Evolutionary conservation across 2,113 vertebrate species (phyloP).

Genomic region (Macquaria ambigua): DNA sequence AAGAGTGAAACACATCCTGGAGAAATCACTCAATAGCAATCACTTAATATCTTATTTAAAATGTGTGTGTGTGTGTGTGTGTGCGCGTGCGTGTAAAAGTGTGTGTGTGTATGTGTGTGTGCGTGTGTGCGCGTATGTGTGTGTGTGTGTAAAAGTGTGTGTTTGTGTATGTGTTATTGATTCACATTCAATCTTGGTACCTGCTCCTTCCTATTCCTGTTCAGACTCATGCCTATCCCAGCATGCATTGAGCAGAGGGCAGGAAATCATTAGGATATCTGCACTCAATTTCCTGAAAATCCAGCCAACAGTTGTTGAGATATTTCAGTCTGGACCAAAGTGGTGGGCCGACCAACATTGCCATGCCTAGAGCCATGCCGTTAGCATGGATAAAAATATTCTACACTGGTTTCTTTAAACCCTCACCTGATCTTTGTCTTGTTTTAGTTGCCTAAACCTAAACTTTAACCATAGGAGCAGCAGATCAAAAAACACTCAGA

Average conservation of each 20-base stretch:
- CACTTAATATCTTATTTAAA: constrained; percentile 58
- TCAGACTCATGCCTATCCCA: background rate
- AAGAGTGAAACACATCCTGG: constrained; percentile 48
- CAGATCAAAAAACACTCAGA: too few species aligned
- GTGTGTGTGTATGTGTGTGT: background rate
- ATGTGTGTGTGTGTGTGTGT: background rate
- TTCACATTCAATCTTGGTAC: constrained; percentile 3
- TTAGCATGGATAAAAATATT: too few species aligned
- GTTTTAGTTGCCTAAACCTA: too few species aligned
- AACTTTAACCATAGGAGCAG: too few species aligned
- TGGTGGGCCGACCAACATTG: too few species aligned
- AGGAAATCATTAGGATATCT: too few species aligned
- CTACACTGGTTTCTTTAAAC: too few species aligned
- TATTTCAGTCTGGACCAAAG: too few species aligned
- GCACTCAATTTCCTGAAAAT: too few species aligned
- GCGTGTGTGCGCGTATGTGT: background rate
- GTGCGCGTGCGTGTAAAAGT: background rate
- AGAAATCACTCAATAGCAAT: constrained; percentile 52
- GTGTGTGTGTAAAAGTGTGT: background rate
- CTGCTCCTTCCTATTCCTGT: background rate
- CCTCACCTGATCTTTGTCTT: too few species aligned
- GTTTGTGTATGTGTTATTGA: background rate
- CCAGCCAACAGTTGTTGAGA: too few species aligned
- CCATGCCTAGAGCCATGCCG: too few species aligned
- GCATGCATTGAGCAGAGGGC: background rate